Evolutionary conservation across 2,888 invertebrate species (phyloP).

Genomic region (Drosophila dives): DNA sequence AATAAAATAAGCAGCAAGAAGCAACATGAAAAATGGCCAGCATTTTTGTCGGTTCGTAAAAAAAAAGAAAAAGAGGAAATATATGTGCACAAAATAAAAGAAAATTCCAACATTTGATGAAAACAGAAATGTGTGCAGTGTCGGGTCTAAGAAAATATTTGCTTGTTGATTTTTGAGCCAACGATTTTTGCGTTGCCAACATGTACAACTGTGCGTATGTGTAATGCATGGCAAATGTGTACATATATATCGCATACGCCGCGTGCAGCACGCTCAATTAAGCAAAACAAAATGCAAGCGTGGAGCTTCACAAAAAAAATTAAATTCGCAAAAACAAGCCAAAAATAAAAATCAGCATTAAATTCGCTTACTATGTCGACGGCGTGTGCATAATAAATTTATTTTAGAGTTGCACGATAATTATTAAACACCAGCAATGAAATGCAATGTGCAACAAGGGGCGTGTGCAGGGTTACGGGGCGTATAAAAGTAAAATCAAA

Average conservation of each 20-base stretch:
- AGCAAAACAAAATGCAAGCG: constrained; percentile 70
- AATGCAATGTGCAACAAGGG: constrained; percentile 7
- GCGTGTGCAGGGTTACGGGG: background rate
- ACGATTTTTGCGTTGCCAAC: constrained; percentile 11
- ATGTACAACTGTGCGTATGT: constrained; percentile 65
- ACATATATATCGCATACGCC: constrained; percentile 67
- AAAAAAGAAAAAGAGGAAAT: constrained; percentile 2
- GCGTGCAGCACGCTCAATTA: constrained; percentile 75
- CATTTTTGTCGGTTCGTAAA: constrained; percentile 40
- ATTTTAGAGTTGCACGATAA: constrained; percentile 60
- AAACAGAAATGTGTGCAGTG: constrained; percentile 38
- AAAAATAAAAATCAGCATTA: constrained; percentile 23
- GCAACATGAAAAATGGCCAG: constrained; percentile 46
- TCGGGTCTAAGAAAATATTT: constrained; percentile 51
- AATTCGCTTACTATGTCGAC: constrained; percentile 48
- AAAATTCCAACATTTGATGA: constrained; percentile 61
- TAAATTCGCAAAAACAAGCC: constrained; percentile 26
- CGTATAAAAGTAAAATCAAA: constrained; percentile 35
- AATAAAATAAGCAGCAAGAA: constrained; percentile 26
- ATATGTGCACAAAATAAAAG: constrained; percentile 12
- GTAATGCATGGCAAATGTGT: constrained; percentile 43
- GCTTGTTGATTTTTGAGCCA: constrained; percentile 65
- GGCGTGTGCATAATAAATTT: constrained; percentile 71
- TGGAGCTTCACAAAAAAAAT: constrained; percentile 41
- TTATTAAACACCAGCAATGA: constrained; percentile 54